A percentile compares a stretch with the other conserved stretches of the same genome.
phyloP scores from a whole-genome alignment of 2,113 vertebrate genomes.

The Leptobrachium leishanense region DNA sequence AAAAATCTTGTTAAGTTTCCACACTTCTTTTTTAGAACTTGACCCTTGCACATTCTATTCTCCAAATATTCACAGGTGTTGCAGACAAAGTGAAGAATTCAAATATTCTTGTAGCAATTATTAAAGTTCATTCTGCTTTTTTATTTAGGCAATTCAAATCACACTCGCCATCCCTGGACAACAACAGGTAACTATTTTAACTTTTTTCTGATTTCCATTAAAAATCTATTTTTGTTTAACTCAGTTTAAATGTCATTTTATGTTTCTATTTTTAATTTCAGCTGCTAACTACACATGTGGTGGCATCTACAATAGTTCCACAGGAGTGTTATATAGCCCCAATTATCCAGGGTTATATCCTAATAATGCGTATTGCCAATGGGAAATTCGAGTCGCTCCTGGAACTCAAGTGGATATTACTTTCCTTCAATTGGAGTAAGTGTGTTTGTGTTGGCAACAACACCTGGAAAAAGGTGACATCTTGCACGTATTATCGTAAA shows the following conservation, averaged over 20 bases:
- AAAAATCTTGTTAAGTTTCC: too few species aligned
- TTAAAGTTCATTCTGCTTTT: too few species aligned
- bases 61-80: too few species aligned
- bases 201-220: neutral
- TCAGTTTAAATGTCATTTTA: neutral
- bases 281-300: constrained; percentile 29
- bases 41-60: too few species aligned
- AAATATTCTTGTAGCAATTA: too few species aligned
- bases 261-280: neutral
- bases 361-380: constrained; percentile 11
- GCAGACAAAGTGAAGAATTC: too few species aligned
- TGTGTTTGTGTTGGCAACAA: neutral
- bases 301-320: neutral
- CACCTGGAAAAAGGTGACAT: too few species aligned
- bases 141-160: too few species aligned
- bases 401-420: neutral
- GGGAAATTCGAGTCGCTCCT: constrained; percentile 16
- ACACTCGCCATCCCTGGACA: neutral
- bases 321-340: constrained; percentile 5
- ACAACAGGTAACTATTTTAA: neutral
- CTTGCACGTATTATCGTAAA: too few species aligned
- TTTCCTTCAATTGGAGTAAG: constrained; percentile 15
- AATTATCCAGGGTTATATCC: constrained; percentile 23
- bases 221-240: neutral
- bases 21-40: too few species aligned